Base-by-base conservation (phyloP, 1,140 invertebrate species). In the Fragariocoptes setiger region DNA sequence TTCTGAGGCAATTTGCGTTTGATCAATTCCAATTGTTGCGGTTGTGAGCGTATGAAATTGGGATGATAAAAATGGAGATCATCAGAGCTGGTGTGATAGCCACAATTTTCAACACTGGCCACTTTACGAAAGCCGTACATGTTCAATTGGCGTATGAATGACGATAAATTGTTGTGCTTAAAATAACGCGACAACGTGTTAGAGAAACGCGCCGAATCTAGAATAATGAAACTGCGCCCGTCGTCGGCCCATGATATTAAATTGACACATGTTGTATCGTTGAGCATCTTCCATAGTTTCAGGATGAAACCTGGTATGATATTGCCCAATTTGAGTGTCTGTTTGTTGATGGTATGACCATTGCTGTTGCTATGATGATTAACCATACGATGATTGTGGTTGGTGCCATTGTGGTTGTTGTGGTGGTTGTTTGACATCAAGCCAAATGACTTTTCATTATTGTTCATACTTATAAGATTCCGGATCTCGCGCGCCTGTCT, bases 101-200 rank as follows among this genome's bases (percentile, higher is more conserved):
- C 72, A 42, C 77, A 77, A 55, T 78, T 70, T 52, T 90, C 82
- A 17, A 86, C 69, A 19, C 75, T 78, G 19, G 76, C 71, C 38
- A 88, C 77, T 61, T 97, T 97, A 50, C 86, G 78, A 60, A 97
- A 97, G 47, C 39, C 35, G 42, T 42, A 8, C 85, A 97, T 95
- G 62, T 97, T 97, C 18, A 99, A 59, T 53, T 97, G 90, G 17
- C 90, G 60, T 38, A 97, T 79, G 59, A 99, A 94, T 59, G 82
- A 92, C 38, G 88, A 82, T 72, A 97, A 83, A 56, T 99, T 97
- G 55, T 85, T 94, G 54, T 99, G 90, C 61, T 97, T 99, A 58
- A 95, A 99, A 57, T 92, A 97, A 15, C 79, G 62, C 4, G 68
- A 68, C 13, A 97, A 61, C 51, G 92, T 78, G 47, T 73, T 68